Percentiles rank a stretch among this genome's conserved stretches.
These are phyloP conservation scores for Oscheius sp. DNA, from an alignment of 2,888 invertebrate genomes.

Conservation along the genomic window DNA sequence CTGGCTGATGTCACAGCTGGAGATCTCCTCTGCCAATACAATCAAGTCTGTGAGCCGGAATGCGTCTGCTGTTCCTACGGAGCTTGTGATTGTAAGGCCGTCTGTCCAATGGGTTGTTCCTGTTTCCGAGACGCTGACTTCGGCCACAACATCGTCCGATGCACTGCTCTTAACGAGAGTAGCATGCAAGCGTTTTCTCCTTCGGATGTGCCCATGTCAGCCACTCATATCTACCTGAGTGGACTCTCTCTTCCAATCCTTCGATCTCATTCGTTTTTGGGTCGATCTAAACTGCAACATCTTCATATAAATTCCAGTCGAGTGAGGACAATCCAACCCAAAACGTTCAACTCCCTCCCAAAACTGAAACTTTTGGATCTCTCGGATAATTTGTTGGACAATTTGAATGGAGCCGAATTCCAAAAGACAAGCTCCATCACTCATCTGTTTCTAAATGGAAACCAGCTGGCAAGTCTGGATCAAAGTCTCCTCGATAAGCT, in stretches of 20 bases:
- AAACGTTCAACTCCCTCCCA: conserved; percentile 65
- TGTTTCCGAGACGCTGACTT: conserved; percentile 89
- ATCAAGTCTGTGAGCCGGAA: conserved; percentile 80
- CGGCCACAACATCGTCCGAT: conserved; percentile 75
- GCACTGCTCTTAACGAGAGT: conserved; percentile 34
- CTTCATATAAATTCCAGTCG: conserved; percentile 63
- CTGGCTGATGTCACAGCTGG: conserved; percentile 35
- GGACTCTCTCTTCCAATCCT: conserved; percentile 83
- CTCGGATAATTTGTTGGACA: conserved; percentile 54
- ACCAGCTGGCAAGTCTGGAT: conserved; percentile 42
- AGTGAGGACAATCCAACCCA: conserved; percentile 57
- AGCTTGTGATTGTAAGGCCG: conserved; percentile 91
- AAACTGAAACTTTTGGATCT: conserved; percentile 61
- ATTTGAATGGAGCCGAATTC: conserved; percentile 56
- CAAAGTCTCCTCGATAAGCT: conserved; percentile 49
- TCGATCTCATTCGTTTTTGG: conserved; percentile 85
- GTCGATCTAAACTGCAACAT: conserved; percentile 53
- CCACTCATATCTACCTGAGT: conserved; percentile 86
- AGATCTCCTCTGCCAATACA: conserved; percentile 60
- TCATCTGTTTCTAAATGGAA: conserved; percentile 58
- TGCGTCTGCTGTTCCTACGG: conserved; percentile 91
- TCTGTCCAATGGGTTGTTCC: conserved; percentile 85
- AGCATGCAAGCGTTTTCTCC: conserved; percentile 74
- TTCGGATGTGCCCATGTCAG: conserved; percentile 88
- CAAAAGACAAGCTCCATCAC: conserved; percentile 47